Conservation (phyloP, 2,113 vertebrate genomes). For the Oreotrochilus melanogaster region DNA sequence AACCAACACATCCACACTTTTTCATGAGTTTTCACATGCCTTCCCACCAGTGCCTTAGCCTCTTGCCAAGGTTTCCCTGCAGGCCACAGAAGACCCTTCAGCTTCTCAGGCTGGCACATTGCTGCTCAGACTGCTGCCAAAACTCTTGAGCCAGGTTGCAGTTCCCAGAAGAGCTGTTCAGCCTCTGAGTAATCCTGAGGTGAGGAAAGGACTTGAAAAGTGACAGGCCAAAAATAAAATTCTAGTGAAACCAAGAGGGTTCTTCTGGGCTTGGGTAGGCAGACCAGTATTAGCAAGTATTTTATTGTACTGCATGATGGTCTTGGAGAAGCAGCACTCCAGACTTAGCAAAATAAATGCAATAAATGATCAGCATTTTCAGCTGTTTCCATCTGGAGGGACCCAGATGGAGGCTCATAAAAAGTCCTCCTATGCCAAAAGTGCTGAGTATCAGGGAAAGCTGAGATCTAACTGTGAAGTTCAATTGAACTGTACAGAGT, state of each 20-base stretch:
- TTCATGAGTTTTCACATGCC: background rate
- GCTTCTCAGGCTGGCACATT: background rate
- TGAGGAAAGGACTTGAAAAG: slow-evolving; percentile 13
- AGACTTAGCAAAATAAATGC: background rate
- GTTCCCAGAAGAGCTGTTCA: background rate
- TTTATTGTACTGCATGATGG: background rate
- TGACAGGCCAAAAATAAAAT: background rate
- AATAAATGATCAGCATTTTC: background rate
- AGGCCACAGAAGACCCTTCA: background rate
- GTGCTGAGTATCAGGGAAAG: slow-evolving; percentile 40
- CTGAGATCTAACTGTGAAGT: background rate
- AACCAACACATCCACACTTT: background rate
- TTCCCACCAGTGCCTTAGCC: background rate
- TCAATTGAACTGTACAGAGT: background rate
- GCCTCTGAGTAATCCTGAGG: slow-evolving; percentile 47
- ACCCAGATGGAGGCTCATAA: background rate
- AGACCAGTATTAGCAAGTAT: slow-evolving; percentile 13
- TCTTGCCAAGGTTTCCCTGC: background rate
- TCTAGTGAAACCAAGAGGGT: background rate
- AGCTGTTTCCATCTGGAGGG: slow-evolving; percentile 9
- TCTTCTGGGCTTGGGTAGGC: background rate
- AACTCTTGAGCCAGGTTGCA: background rate
- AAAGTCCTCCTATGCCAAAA: background rate
- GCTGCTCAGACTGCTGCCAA: background rate
- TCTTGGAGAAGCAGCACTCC: background rate